Conservation (phyloP, 2,797 vertebrate genomes). For the Poeciliopsis presidionis region DNA sequence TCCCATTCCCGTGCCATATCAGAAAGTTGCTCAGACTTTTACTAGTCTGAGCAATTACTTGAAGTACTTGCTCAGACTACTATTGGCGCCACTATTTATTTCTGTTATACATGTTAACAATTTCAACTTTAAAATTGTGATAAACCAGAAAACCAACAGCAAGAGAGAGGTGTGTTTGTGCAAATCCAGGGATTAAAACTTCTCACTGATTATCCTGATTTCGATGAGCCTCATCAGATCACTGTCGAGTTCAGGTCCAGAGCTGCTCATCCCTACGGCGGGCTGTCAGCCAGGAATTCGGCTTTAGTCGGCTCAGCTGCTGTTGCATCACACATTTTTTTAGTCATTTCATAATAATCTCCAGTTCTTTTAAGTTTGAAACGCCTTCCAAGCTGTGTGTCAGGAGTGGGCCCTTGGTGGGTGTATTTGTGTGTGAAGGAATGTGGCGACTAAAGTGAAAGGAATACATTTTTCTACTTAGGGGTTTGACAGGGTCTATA, state of each 20-base stretch:
- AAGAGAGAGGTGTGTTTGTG: not conserved
- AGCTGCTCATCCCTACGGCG: not conserved
- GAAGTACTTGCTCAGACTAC: too few species aligned
- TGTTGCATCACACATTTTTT: conserved; percentile 12
- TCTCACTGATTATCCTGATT: conserved; percentile 36
- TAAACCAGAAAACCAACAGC: not conserved
- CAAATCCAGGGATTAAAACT: conserved; percentile 18
- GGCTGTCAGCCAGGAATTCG: conserved; percentile 17
- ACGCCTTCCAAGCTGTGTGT: conserved; percentile 9
- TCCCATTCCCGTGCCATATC: too few species aligned
- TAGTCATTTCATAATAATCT: conserved; percentile 40
- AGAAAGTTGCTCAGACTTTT: too few species aligned
- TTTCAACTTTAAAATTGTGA: not conserved
- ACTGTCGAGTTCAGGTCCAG: conserved; percentile 21
- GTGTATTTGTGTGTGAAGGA: conserved; percentile 42
- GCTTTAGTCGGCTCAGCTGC: not conserved
- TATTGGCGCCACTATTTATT: not conserved
- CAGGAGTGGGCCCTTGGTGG: conserved; percentile 35
- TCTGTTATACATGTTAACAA: not conserved
- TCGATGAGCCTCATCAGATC: conserved; percentile 36
- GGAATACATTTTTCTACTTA: conserved; percentile 46
- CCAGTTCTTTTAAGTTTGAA: conserved; percentile 36
- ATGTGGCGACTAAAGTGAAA: conserved; percentile 55
- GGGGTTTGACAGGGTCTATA: conserved; percentile 30
- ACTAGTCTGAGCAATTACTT: too few species aligned